phyloP scores from a whole-genome alignment of 2,113 vertebrate genomes.

The Colius striatus region DNA sequence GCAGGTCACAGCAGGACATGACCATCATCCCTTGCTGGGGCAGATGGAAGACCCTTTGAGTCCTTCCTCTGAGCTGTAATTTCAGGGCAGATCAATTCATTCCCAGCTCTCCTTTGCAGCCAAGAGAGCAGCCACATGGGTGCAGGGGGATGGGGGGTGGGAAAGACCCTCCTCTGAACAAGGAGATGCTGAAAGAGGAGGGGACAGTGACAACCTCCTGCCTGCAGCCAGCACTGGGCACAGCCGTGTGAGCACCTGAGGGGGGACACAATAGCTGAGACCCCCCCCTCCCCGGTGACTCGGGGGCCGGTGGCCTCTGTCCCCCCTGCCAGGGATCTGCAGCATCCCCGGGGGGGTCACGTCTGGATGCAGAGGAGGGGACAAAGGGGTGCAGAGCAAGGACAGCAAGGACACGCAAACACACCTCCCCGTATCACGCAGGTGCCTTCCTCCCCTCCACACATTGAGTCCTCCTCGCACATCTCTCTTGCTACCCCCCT shows the following conservation, averaged over 20 bases:
- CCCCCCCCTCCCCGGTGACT: accelerated
- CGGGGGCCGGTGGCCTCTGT: neutral
- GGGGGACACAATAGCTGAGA: neutral
- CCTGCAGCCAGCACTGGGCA: neutral
- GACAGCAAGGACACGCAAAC: neutral
- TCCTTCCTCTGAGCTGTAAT: neutral
- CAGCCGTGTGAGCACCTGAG: accelerated
- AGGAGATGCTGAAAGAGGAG: neutral
- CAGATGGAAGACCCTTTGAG: accelerated
- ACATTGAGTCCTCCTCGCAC: neutral
- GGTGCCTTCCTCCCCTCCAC: neutral
- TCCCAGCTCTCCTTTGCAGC: neutral
- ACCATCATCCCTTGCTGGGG: accelerated
- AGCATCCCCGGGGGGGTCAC: neutral
- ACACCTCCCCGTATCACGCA: accelerated
- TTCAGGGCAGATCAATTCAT: neutral
- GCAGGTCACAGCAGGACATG: accelerated
- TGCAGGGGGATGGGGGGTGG: neutral
- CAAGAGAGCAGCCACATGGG: neutral
- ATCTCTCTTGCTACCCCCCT: neutral
- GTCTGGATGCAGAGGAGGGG: too few species aligned
- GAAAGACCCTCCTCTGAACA: neutral
- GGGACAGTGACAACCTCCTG: neutral
- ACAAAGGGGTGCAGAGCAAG: neutral
- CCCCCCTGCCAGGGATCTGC: neutral